Base-by-base conservation (phyloP, 2,797 vertebrate genomes). In the Pangasius sanitwongsei region DNA sequence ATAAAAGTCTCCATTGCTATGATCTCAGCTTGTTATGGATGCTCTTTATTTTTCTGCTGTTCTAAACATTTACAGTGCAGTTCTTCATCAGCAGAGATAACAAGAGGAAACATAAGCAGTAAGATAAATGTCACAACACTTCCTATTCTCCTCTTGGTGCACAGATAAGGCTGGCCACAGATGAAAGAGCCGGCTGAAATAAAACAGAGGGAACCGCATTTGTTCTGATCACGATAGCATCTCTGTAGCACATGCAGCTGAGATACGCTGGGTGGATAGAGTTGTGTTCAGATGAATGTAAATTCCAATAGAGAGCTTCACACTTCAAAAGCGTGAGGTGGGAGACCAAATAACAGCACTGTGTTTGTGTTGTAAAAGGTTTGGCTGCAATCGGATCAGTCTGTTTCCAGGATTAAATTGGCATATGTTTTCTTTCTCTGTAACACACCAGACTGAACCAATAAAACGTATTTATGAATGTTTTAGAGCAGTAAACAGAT, bases 131-230 rank as follows among this genome's bases (percentile, higher is more conserved):
- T 95, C 95, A 94, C 77, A 86, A 86, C 92, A 67, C 91, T 90
- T 92, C 92, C 90, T 57, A 69, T 91, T 89, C 91, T 91, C 92
- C 83, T 83, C 86, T 87, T 55, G 59, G 91, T 88, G 86, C 85
- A 86, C 90, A 94, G 94, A 96, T 96, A 95, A 95, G 94, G 91
- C 86, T 89, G 85, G 89, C 90, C 90, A 84, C 89, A 94, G 94
- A 95, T 95, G 94, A 95, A 96, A 95, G 92, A 91, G 89, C 80
- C 59, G 57, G 92, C 92, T 94, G 93, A 95, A 95, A 96, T 94
- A 93, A 91, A 95, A 93, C 91, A 89, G 91, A 48, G 63, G 89
- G 69, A 86, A 77, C 87, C 2, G 61, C 92, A 95, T 96, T 95
- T 95, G 93, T 95, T 94, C 93, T 88, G 91, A 94, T 92, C 63